phyloP scores from a whole-genome alignment of 2,888 invertebrate genomes.

The Phortica okadai region DNA sequence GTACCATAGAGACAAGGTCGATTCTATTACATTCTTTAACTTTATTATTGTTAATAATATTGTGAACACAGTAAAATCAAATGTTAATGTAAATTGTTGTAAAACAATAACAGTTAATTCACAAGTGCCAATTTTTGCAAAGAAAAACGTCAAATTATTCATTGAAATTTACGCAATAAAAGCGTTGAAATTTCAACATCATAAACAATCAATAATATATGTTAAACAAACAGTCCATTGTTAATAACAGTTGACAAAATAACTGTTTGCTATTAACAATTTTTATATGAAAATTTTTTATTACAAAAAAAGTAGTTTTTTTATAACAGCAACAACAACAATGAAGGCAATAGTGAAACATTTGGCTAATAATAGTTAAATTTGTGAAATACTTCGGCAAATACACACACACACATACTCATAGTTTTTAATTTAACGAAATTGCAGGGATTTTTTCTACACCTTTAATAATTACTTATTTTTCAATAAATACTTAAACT shows the following conservation, averaged over 20 bases:
- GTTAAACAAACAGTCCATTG: conserved; percentile 49
- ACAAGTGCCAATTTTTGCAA: conserved; percentile 59
- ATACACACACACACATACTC: conserved; percentile 48
- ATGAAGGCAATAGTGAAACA: conserved; percentile 56
- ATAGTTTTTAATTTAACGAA: conserved; percentile 63
- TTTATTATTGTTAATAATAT: conserved; percentile 32
- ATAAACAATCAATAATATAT: conserved; percentile 43
- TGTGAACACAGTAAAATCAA: not conserved
- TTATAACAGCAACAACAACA: conserved; percentile 38
- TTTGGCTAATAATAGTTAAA: conserved; percentile 56
- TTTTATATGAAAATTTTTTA: conserved; percentile 52
- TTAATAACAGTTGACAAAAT: conserved; percentile 38
- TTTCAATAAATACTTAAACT: conserved; percentile 41
- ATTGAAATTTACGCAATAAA: not conserved
- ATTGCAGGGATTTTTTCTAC: conserved; percentile 74
- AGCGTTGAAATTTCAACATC: not conserved
- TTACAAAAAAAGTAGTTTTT: conserved; percentile 56
- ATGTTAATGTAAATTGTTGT: conserved; percentile 31
- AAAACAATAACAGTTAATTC: conserved; percentile 51
- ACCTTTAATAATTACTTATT: conserved; percentile 37
- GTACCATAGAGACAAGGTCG: not conserved
- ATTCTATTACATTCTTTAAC: conserved; percentile 55
- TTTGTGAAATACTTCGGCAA: conserved; percentile 58
- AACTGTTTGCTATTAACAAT: not conserved
- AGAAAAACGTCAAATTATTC: not conserved